Percentiles rank a stretch among this genome's conserved stretches.
Conservation (phyloP, 2,888 invertebrate species). For the Macrosoma leucophasiata region DNA sequence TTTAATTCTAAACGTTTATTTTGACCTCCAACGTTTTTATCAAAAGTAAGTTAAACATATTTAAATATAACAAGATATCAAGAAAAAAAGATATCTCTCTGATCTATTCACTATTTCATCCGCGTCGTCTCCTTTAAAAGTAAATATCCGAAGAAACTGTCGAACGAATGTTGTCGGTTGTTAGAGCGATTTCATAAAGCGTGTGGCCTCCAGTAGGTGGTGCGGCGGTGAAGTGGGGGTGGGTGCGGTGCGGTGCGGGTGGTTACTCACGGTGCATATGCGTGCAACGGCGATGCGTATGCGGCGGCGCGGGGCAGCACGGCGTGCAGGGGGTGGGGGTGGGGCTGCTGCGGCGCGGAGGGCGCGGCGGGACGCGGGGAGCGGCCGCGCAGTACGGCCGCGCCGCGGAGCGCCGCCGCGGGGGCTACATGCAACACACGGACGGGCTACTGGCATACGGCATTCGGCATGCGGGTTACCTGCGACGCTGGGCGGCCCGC, state of each 20-base stretch:
- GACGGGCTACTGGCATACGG: conserved; percentile 41
- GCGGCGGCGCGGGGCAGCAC: conserved; percentile 82
- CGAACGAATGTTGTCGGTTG: too few relatives aligned
- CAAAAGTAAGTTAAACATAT: too few relatives aligned
- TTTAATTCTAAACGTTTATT: too few relatives aligned
- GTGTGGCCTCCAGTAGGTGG: too few relatives aligned
- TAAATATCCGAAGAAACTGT: too few relatives aligned
- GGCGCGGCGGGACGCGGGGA: conserved; percentile 79
- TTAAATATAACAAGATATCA: too few relatives aligned
- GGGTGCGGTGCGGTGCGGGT: conserved; percentile 18
- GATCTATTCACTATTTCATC: too few relatives aligned
- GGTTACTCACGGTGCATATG: conserved; percentile 92
- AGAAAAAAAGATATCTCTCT: too few relatives aligned
- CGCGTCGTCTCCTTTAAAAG: too few relatives aligned
- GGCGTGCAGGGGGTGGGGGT: conserved; percentile 55
- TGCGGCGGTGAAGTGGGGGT: conserved; percentile 7
- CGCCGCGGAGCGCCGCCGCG: conserved; percentile 77
- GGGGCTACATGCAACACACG: conserved; percentile 79
- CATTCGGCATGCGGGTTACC: conserved; percentile 36
- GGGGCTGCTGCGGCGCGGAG: conserved; percentile 75
- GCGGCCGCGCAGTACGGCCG: conserved; percentile 82
- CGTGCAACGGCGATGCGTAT: conserved; percentile 86
- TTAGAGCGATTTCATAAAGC: conserved; percentile 8
- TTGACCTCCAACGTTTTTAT: too few relatives aligned
- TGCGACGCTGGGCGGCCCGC: conserved; percentile 82